Base-by-base conservation (phyloP, 1,140 invertebrate genomes). In the Drosophila sucinea region DNA sequence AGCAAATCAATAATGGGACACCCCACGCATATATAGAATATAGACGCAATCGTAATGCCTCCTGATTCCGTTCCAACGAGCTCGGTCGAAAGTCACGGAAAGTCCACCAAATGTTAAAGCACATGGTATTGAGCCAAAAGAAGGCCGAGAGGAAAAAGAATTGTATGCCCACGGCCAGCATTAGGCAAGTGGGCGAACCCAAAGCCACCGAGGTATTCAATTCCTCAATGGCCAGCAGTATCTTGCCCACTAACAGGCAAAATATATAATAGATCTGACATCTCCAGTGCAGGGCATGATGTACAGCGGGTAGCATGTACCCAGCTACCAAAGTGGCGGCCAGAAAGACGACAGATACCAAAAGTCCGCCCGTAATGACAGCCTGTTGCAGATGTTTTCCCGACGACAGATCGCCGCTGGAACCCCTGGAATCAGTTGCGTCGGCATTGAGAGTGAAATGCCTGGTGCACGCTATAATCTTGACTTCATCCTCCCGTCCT, bases 61-160 rank as follows among this genome's bases (percentile, higher is more conserved):
- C 96, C 93, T 97, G 96, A 79, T 95, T 95, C 90, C 96, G 96
- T 92, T 97, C 96, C 92, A 97, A 92, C 83, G 94, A 96, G 76
- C 96, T 96, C 47, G 96, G 96, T 66, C 96, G 94, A 83, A 97
- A 94, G 93, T 97, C 96, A 65, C 96, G 96, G 94, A 97, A 97
- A 10, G 97, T 98, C 95, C 97, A 97, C 96, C 97, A 98, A 90
- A 98, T 97, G 93, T 98, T 98, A 93, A 98, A 97, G 92, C 97
- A 97, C 96, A 98, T 98, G 41, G 97, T 97, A 93, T 97, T 97
- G 66, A 99, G 96, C 98, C 98, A 99, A 92, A 98, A 98, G 94
- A 99, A 99, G 68, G 98, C 97, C 30, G 97, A 95, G 85, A 99
- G 93, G 93, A 98, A 98, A 92, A 97, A 96, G 94, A 98, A 98